Evolutionary conservation across 2,113 vertebrate species (phyloP).

Genomic region (Podilymbus podiceps): DNA sequence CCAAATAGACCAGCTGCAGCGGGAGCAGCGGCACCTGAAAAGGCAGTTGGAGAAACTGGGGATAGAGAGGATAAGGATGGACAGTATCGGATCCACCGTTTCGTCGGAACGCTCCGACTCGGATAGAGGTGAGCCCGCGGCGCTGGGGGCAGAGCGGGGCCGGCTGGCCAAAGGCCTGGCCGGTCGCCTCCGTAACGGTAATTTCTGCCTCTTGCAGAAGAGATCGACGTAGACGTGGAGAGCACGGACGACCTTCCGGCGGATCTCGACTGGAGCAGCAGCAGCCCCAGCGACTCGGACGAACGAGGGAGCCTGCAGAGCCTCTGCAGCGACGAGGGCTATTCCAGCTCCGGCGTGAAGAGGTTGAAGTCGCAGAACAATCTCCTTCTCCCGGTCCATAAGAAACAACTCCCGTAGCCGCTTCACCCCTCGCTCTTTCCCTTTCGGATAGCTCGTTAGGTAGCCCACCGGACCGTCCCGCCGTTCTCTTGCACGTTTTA

Average conservation of each 20-base stretch:
- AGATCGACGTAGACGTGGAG: slow-evolving; percentile 85
- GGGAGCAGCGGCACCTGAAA: slow-evolving; percentile 89
- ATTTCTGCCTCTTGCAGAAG: slow-evolving; percentile 72
- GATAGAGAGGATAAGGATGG: slow-evolving; percentile 86
- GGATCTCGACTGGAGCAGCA: slow-evolving; percentile 92
- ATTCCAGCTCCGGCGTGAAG: slow-evolving; percentile 85
- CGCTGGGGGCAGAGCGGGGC: accelerated
- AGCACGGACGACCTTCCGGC: slow-evolving; percentile 88
- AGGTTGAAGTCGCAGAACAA: slow-evolving; percentile 78
- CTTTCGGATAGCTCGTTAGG: slow-evolving; percentile 31
- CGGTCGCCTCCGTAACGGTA: accelerated
- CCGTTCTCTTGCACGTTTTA: slow-evolving; percentile 58
- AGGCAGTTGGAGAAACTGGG: slow-evolving; percentile 93
- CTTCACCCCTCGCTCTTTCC: background rate
- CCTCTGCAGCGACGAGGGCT: slow-evolving; percentile 92
- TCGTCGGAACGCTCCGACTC: slow-evolving; percentile 90
- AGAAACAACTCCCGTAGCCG: slow-evolving; percentile 24
- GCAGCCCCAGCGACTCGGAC: slow-evolving; percentile 91
- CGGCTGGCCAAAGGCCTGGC: accelerated
- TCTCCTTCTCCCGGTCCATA: slow-evolving; percentile 77
- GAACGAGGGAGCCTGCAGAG: slow-evolving; percentile 90
- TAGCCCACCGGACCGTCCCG: slow-evolving; percentile 46
- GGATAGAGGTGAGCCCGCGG: slow-evolving; percentile 82
- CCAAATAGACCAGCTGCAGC: slow-evolving; percentile 90
- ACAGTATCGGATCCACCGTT: slow-evolving; percentile 85